A percentile compares a stretch with the other conserved stretches of the same genome.
Evolutionary conservation across 2,888 invertebrate genomes (phyloP).

Genomic region (Ormyrus thymus): DNA sequence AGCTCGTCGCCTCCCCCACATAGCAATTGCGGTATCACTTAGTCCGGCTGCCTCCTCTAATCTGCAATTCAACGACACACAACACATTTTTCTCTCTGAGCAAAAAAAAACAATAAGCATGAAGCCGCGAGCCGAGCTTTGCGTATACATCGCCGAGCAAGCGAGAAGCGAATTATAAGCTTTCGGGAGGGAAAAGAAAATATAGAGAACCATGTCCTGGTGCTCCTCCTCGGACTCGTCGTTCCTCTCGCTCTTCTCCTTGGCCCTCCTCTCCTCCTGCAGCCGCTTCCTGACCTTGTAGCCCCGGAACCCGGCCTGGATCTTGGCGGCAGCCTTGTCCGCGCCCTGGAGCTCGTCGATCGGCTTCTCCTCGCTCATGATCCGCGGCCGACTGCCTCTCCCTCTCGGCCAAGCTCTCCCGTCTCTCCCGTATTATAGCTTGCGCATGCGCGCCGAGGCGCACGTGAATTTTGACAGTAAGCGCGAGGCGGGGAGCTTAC

Average conservation of each 20-base stretch:
- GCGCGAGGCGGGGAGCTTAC: too few relatives aligned
- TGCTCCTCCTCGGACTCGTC: slow-evolving; percentile 26
- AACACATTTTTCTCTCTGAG: too few relatives aligned
- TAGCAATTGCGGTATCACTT: too few relatives aligned
- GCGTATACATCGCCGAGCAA: too few relatives aligned
- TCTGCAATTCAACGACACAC: too few relatives aligned
- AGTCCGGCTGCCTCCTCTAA: too few relatives aligned
- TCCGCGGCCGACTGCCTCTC: slow-evolving; percentile 17
- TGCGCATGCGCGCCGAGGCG: too few relatives aligned
- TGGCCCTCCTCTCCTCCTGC: slow-evolving; percentile 60
- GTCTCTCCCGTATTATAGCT: not conserved
- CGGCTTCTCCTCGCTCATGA: slow-evolving; percentile 44
- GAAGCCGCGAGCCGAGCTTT: too few relatives aligned
- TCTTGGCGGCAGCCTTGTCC: slow-evolving; percentile 76
- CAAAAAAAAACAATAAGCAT: not conserved
- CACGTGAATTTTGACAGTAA: too few relatives aligned
- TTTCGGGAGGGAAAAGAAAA: too few relatives aligned
- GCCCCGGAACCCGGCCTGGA: slow-evolving; percentile 78
- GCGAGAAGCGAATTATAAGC: too few relatives aligned
- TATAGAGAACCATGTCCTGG: not conserved
- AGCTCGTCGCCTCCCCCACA: too few relatives aligned
- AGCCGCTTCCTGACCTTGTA: slow-evolving; percentile 77
- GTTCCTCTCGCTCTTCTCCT: slow-evolving; percentile 25
- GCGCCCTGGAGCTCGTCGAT: slow-evolving; percentile 19
- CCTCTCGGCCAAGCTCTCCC: not conserved